Conservation (phyloP, 2,888 invertebrate species). For the Galerucella calmariensis region DNA sequence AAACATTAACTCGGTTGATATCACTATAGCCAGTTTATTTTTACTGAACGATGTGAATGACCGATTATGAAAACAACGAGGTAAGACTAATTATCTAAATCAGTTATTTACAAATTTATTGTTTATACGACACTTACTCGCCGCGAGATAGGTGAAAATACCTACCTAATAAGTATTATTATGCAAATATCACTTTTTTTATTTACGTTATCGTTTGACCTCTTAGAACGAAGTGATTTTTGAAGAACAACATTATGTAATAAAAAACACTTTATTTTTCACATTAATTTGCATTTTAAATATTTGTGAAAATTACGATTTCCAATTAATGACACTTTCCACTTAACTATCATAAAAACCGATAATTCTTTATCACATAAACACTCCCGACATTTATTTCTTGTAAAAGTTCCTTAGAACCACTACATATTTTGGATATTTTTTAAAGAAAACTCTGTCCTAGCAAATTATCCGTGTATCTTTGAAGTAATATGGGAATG, state of each 20-base stretch:
- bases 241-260: slow-evolving; percentile 5
- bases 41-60: slow-evolving; percentile 61
- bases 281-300: background rate
- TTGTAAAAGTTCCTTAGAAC: slow-evolving; percentile 43
- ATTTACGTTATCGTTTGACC: slow-evolving; percentile 12
- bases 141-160: slow-evolving; percentile 1
- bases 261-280: background rate
- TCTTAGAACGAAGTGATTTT: slow-evolving; percentile 9
- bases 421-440: slow-evolving; percentile 62
- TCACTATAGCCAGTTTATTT: slow-evolving; percentile 54
- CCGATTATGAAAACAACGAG: slow-evolving; percentile 57
- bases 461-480: slow-evolving; percentile 64
- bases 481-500: slow-evolving; percentile 63
- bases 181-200: slow-evolving; percentile 14
- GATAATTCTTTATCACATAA: background rate
- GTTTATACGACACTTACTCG: slow-evolving; percentile 8
- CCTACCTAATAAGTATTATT: background rate
- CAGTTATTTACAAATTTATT: slow-evolving; percentile 15
- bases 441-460: slow-evolving; percentile 62
- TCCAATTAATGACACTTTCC: background rate
- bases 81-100: slow-evolving; percentile 29
- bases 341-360: background rate
- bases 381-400: slow-evolving; percentile 22
- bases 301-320: background rate
- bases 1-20: slow-evolving; percentile 7